Percentiles rank a stretch among this genome's conserved stretches.
Evolutionary conservation across 30 jellyfish, hydroid and myxozoan genomes (phyloP).

Genomic region (Hydractinia symbiolongicarpus): DNA sequence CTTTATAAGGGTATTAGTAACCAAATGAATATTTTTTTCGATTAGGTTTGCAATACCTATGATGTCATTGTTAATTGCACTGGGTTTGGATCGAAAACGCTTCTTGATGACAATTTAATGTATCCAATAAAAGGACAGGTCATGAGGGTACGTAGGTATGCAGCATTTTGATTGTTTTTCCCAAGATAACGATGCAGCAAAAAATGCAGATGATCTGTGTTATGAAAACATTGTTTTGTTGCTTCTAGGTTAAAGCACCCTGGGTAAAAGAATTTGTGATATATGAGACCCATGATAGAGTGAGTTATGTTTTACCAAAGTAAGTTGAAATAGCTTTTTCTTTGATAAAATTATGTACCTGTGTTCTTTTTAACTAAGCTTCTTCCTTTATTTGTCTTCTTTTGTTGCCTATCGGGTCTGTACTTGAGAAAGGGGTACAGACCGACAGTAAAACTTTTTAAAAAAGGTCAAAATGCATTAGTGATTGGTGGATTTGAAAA

Average conservation of each 20-base stretch:
- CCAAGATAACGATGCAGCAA: no score
- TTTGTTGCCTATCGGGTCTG: no score
- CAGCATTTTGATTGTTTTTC: background rate
- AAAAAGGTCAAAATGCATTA: no score
- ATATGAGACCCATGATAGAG: background rate
- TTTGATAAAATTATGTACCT: background rate
- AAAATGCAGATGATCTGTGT: background rate
- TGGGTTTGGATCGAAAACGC: slow-evolving; percentile 61
- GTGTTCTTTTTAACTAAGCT: no score
- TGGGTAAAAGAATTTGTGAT: slow-evolving; percentile 47
- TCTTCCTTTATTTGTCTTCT: no score
- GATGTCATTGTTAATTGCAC: slow-evolving; percentile 70
- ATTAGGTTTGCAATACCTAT: slow-evolving; percentile 25
- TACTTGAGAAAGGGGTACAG: no score
- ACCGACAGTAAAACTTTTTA: no score
- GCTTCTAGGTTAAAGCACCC: slow-evolving; percentile 67
- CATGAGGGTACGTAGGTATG: slow-evolving; percentile 45
- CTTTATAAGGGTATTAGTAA: no score
- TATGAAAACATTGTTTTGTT: background rate
- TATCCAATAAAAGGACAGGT: slow-evolving; percentile 86
- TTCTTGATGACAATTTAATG: slow-evolving; percentile 39
- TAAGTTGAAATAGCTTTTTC: background rate
- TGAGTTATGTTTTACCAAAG: slow-evolving; percentile 54
- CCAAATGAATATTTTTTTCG: no score
- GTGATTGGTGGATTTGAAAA: background rate